Evolutionary conservation across 2,888 invertebrate species (phyloP), one percentile per base, ranked within the genome.

Genomic region (Rhaphigaster nebulosa): DNA sequence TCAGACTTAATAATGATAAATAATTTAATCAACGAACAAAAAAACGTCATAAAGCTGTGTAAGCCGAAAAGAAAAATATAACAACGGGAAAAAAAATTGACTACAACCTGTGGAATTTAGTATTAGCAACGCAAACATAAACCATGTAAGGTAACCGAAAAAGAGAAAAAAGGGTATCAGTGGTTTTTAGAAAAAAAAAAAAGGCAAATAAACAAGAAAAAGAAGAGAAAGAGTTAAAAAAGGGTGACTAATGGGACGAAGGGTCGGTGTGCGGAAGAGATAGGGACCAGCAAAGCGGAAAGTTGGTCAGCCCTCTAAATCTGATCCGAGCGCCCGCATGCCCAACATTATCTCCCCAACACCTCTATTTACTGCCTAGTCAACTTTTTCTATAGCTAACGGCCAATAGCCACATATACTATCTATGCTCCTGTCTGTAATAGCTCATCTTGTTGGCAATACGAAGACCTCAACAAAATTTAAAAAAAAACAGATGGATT

Each of bases 321-420:
- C 84, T 84, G 84, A 84, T 84, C 84, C 84, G 20, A 4, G 8
- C 41, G n/a, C 45, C 84, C 84, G 41, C 84, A 80, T 41, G 8
- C 23, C 80, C 80, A 38, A 54, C 87, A 54, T 87, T 87, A 87
- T 88, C 60, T 88, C 29, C n/a, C 88, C 65, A 60, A 88, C 88
- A 88, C 88, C 88, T 88, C 88, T 88, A 60, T 88, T 88, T 88
- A 88, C 88, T 54, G 88, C 88, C 45, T 54, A 88, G 52, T 26
- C 29, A 88, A 88, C 88, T 88, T 88, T 88, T 87, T 88, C 34
- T 60, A 41, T 41, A 56, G 8, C n/a, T 26, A 41, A 6, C 26
- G 38, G 1, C 29, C 70, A 76, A 76, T 76, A 23, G 38, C 70
- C 18, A 60, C n/a, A 29, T 70, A 29, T n/a, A 29, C 60, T n/a